Base-by-base conservation (phyloP, 2,888 invertebrate genomes). In the Pterostichus niger region DNA sequence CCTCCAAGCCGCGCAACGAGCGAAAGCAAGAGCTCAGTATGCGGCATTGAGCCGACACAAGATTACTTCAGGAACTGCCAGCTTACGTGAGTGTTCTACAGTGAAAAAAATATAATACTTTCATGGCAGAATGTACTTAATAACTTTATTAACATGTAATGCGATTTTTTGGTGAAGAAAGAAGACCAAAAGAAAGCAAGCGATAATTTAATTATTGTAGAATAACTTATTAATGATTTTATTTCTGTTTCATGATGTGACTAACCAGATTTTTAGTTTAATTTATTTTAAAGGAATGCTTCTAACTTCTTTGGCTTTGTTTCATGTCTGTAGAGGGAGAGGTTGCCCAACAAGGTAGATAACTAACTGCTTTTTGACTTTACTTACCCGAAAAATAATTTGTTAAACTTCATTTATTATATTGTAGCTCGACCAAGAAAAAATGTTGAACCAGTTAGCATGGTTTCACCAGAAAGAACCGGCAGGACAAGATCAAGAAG, bases 1-100 rank as follows among this genome's bases (percentile, higher is more conserved):
- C 92, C 93, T 97, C 85, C 96, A 96, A 88, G 97, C 97, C 46
- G 97, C 95, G 44, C 96, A 97, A 89, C 92, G 98, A 64, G 98
- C 97, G 46, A 95, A 95, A 86, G 96, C 95, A 0, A 92, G 97
- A 52, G 94, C 96, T 46, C 94, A 96, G 86, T 97, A 97, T 90
- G 95, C 96, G 76, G 94, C 94, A 87, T 93, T 96, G 91, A 94
- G 94, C 84, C 92, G 96, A 73, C 94, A 95, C 87, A 96, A 96
- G 91, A 92, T 94, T 86, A 91, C 92, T 88, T 90, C 91, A 88
- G 93, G 92, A 87, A 91, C 91, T 49, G 94, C 94, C 76, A 93
- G 94, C 86, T 91, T 94, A 87, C 96, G 96, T 96, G 91, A 94
- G 96, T 95, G 88, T 86, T 84, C 40, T 24, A 24, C 24, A 24